These are phyloP conservation scores for Cavia aperea DNA, from an alignment of 2,113 vertebrate species.

Conservation along the genomic window DNA sequence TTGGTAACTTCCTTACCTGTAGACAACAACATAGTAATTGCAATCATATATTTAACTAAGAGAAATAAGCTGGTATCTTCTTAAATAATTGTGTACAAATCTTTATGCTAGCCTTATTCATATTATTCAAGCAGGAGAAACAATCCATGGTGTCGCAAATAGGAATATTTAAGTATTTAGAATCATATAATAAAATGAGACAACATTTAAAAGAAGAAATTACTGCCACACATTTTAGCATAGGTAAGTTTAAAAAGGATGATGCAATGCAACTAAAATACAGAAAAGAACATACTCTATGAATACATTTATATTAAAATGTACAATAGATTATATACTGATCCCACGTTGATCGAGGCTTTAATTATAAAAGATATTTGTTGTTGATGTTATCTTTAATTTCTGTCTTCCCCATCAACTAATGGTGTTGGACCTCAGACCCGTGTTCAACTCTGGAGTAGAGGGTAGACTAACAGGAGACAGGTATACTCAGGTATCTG, in stretches of 20 bases:
- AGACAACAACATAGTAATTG: neutral
- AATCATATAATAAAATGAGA: neutral
- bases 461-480: neutral
- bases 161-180: neutral
- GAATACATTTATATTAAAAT: neutral
- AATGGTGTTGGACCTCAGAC: neutral
- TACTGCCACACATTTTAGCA: neutral
- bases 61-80: neutral
- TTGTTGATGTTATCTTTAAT: neutral
- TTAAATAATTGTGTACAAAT: neutral
- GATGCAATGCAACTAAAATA: neutral
- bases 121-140: neutral
- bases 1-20: neutral
- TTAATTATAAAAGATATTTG: neutral
- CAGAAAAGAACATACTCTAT: neutral
- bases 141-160: neutral
- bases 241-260: neutral
- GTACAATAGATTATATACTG: neutral
- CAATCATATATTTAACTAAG: neutral
- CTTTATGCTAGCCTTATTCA: neutral
- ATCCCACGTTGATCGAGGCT: neutral
- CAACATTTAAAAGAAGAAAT: neutral
- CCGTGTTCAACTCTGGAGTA: neutral
- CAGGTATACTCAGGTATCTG: neutral
- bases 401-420: neutral